Evolutionary conservation across 1,140 invertebrate genomes (phyloP), one percentile per base, ranked within the genome.

Genomic region (Antheraea pernyi): DNA sequence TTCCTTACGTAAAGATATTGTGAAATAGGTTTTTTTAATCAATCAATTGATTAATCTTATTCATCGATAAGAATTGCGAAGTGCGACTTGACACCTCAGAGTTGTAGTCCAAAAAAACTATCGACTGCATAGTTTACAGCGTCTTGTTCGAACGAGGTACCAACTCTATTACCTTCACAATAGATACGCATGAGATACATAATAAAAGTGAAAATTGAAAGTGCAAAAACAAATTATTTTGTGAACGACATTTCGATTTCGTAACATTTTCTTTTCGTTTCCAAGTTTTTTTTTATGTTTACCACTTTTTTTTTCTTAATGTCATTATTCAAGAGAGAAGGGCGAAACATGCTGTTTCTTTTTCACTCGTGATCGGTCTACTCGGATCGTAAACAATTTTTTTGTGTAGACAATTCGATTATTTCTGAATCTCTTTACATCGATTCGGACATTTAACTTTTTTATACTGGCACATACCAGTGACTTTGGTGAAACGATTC

Each of bases 161-260:
- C 7, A 53, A 53, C 46, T 53, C 5, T 53, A 53, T 53, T 53
- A 53, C 6, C 46, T 16, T 16, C 46, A 53, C 46, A 53, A 53
- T 53, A 53, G 46, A n/a, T 53, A 53, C 46, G 46, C 46, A 53
- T 53, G 6, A 13, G 16, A 53, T 53, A 53, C 16, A 53, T 16
- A 53, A 53, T 53, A 53, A 13, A 53, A 53, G 46, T 53, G 46
- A 53, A 53, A 53, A 53, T 53, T 53, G 46, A 53, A 53, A 53
- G 46, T 53, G 46, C 13, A 53, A 9, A 9, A 53, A 53, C 46
- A 53, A 53, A 53, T 53, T 53, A 53, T 53, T 53, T 53, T 6
- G 46, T 53, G 46, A 53, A 53, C 46, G 46, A 53, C 46, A 53
- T 53, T 53, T 53, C 0, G 46, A 53, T 53, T 53, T 53, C 46